Evolutionary conservation across 2,797 vertebrate genomes (phyloP), one percentile per base, ranked within the genome.

Genomic region (Kryptopterus vitreolus): DNA sequence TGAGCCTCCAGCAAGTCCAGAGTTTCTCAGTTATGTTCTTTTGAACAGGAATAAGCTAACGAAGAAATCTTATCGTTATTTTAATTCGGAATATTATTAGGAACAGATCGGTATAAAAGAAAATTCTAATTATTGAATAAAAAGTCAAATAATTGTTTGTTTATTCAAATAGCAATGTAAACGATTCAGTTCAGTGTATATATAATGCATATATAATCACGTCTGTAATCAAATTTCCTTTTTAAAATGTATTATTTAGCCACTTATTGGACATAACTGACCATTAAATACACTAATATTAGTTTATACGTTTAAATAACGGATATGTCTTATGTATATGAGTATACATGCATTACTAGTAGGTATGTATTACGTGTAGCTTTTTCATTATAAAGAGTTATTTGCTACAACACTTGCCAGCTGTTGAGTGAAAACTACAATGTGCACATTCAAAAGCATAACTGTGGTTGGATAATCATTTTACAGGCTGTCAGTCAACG

Each of bases 401-500:
- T 3, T 38, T 65, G 26, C 61, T 20, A 8, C 29, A 61, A 26
- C 26, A 70, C 12, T 11, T 46, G 13, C 20, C 58, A 52, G n/a
- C 38, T 16, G 18, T 46, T 38, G n/a, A 71, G 24, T 74, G 38
- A 48, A 66, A 46, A 43, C 33, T 71, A 43, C 18, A 50, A 29
- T 48, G 52, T 66, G 13, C n/a, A 50, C 58, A 29, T 16, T 26
- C 26, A 55, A 69, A 72, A 80, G 59, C 59, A 29, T 26, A 79
- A 33, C 62, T 79, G 31, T 31, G 61, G 33, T 50, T 16, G 7
- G 50, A 59, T 70, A 76, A 73, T 57, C 22, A 10, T 6, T 71
- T 82, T 82, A 62, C 29, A 22, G 11, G 65, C 24, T 72, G 76
- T 77, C 66, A 68, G n/a, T 80, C 59, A 79, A 22, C 77, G 53